Evolutionary conservation across 1,140 invertebrate genomes (phyloP), one percentile per base, ranked within the genome.

Genomic region (Drosophila saltans): DNA sequence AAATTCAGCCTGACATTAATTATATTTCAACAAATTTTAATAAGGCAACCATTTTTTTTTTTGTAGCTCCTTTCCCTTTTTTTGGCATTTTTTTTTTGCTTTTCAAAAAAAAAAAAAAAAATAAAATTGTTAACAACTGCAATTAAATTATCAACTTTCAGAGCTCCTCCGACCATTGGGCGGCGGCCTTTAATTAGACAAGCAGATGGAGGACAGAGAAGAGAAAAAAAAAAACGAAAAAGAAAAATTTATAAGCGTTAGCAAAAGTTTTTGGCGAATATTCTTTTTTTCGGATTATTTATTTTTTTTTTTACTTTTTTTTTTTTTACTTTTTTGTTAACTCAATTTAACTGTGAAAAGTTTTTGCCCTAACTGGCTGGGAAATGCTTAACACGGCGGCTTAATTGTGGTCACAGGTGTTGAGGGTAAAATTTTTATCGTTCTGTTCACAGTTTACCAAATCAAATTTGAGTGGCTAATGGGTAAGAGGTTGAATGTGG

Each of bases 351-450:
- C 69, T 78, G 84, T 60, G 66, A 78, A 84, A 88, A 88, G 66
- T 84, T 88, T 85, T 89, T 39, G 16, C 48, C 73, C 28, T 40
- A 61, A 52, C 40, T 40, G 55, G 33, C 36, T 69, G 55, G 78
- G 72, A 66, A 90, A 74, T 78, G 75, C 81, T 89, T 83, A 84
- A 88, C 80, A 52, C 45, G 45, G 80, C 82, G 82, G 75, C 88
- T 90, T 90, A 90, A 90, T 91, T 90, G 88, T 91, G 88, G 88
- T 91, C 88, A 75, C 88, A 90, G 88, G 88, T 90, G 88, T 78
- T 58, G 82, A 78, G 72, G 72, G 72, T 66, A 45, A 75, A 64
- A 91, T 90, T 90, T 90, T 90, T 90, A 90, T 90, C 84, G 83
- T 90, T 90, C 72, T 86, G 88, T 90, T 90, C 88, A 90, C 81